Base-by-base conservation (phyloP, 2,797 vertebrate genomes). In the Semotilus atromaculatus region DNA sequence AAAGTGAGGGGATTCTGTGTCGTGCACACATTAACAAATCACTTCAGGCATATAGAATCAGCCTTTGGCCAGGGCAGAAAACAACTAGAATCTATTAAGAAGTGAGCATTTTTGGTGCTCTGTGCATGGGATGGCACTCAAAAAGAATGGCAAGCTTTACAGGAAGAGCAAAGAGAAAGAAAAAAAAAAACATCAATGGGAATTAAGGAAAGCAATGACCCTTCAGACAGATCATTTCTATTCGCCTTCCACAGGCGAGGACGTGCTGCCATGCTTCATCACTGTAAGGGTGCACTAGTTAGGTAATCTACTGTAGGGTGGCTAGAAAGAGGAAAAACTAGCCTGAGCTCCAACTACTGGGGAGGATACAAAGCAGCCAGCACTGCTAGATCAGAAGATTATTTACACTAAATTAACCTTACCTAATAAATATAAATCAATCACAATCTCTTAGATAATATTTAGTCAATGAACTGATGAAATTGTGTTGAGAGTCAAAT, bases 41-140 rank as follows among this genome's bases (percentile, higher is more conserved):
- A 85, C 70, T 85, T 80, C 75, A 82, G 36, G 80, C 67, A 82
- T 34, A 68, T 21, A n/a, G n/a, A 83, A n/a, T n/a, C n/a, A n/a
- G n/a, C n/a, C n/a, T n/a, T n/a, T n/a, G 80, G 84, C 78, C 77
- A 88, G 85, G 80, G 60, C 81, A 86, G 53, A 85, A 43, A 84
- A 92, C 93, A 91, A 87, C 83, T 88, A 91, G 11, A 81, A 90
- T 85, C 84, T 90, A 92, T 92, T 89, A 89, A 82, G 89, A 83
- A 62, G 85, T 38, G 83, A 45, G 55, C 66, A 84, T 87, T 88
- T 51, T 84, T 60, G 76, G 53, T 73, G 86, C 87, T 85, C 60
- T 89, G 80, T 48, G 86, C 88, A 90, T 88, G 43, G 82, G 67
- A 78, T 88, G 90, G 91, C 86, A 92, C 86, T 91, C 77, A 29